phyloP scores from a whole-genome alignment of 2,113 vertebrate species.

The Barnardius zonarius region DNA sequence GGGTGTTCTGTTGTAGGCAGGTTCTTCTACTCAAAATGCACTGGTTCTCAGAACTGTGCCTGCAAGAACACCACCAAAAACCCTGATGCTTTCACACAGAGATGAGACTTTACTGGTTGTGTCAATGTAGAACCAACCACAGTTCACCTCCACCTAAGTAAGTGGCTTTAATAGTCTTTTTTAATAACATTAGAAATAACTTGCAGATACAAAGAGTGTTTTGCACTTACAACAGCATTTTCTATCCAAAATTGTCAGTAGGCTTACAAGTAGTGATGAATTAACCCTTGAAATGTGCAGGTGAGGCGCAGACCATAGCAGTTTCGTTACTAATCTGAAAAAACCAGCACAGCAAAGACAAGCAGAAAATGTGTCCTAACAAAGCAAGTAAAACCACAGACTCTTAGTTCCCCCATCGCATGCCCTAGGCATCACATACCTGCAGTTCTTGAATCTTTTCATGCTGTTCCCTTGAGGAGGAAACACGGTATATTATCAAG shows the following conservation, averaged over 20 bases:
- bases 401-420: background rate
- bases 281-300: background rate
- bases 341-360: background rate
- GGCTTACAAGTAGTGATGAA: background rate
- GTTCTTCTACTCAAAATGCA: background rate
- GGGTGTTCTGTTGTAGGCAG: background rate
- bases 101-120: background rate
- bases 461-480: background rate
- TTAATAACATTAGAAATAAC: background rate
- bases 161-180: background rate
- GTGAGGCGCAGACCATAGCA: background rate
- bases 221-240: background rate
- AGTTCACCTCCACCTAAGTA: background rate
- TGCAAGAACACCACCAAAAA: background rate
- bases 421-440: background rate
- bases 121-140: background rate
- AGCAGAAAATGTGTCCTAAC: background rate
- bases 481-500: background rate
- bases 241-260: background rate
- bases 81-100: fast-evolving
- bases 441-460: background rate
- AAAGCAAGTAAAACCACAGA: background rate
- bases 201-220: background rate
- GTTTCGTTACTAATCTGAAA: background rate
- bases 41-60: background rate